Conservation (phyloP, 2,797 vertebrate species). For the Uromys caudimaculatus region DNA sequence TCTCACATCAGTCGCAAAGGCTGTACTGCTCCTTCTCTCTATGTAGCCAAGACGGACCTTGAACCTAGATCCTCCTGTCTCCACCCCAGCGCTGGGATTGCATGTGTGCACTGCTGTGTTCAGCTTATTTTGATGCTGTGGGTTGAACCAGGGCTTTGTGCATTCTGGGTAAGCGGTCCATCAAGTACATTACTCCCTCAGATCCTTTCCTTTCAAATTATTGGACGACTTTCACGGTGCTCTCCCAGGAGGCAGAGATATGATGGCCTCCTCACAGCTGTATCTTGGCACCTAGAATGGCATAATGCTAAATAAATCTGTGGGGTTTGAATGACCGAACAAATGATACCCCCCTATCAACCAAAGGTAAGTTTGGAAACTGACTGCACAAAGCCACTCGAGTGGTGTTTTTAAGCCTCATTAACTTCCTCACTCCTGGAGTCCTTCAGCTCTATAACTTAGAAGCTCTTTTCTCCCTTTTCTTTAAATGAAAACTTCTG, state of each 20-base stretch:
- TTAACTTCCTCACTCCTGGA: background rate
- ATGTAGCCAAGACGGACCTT: background rate
- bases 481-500: conserved; percentile 32
- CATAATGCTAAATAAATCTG: background rate
- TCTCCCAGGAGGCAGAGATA: background rate
- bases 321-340: background rate
- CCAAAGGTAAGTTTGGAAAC: background rate
- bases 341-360: background rate
- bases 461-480: background rate
- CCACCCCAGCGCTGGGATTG: background rate
- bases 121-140: background rate
- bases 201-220: background rate
- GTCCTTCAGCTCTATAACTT: background rate
- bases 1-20: background rate
- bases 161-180: background rate
- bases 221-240: background rate
- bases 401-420: background rate
- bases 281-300: background rate
- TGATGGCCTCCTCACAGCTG: background rate
- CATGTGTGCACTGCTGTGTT: background rate
- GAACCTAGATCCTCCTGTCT: background rate
- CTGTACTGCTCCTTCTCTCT: background rate
- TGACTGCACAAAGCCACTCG: background rate
- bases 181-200: background rate
- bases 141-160: background rate